A percentile compares a stretch with the other conserved stretches of the same genome.
phyloP scores from a whole-genome alignment of 1,140 invertebrate genomes.

The Drosophila fuyamai region DNA sequence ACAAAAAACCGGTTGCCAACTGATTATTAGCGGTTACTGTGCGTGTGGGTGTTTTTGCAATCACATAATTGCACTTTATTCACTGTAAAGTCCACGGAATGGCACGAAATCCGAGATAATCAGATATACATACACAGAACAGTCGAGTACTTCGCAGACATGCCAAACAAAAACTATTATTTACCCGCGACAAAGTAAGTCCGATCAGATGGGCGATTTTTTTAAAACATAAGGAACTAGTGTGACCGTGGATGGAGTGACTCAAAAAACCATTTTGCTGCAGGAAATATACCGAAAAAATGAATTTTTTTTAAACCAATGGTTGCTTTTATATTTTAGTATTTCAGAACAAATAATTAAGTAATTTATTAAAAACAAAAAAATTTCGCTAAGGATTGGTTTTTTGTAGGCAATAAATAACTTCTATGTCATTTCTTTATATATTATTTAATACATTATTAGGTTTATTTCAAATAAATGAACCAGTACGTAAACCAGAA shows the following conservation, averaged over 20 bases:
- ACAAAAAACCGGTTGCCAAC: constrained; percentile 31
- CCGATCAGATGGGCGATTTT: constrained; percentile 17
- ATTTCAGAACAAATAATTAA: too few species aligned
- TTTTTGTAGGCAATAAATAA: too few species aligned
- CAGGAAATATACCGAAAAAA: background rate
- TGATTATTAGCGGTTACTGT: background rate
- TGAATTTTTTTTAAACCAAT: background rate
- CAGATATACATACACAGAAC: constrained; percentile 23
- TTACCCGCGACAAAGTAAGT: constrained; percentile 3
- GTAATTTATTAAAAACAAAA: too few species aligned
- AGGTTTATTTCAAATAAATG: too few species aligned
- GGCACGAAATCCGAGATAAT: constrained; percentile 9
- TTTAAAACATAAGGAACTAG: background rate
- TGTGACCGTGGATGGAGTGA: background rate
- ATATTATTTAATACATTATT: too few species aligned
- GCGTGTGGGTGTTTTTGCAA: constrained; percentile 3
- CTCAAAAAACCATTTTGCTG: background rate
- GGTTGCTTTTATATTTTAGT: too few species aligned
- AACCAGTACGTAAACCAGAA: too few species aligned
- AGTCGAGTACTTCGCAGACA: background rate
- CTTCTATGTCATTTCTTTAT: too few species aligned
- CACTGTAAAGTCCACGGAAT: too few species aligned
- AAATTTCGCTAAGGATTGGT: too few species aligned
- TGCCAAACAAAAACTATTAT: constrained; percentile 7
- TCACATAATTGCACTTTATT: constrained; percentile 1